phyloP scores from a whole-genome alignment of 2,797 vertebrate genomes.

The Syndactyla subalaris region DNA sequence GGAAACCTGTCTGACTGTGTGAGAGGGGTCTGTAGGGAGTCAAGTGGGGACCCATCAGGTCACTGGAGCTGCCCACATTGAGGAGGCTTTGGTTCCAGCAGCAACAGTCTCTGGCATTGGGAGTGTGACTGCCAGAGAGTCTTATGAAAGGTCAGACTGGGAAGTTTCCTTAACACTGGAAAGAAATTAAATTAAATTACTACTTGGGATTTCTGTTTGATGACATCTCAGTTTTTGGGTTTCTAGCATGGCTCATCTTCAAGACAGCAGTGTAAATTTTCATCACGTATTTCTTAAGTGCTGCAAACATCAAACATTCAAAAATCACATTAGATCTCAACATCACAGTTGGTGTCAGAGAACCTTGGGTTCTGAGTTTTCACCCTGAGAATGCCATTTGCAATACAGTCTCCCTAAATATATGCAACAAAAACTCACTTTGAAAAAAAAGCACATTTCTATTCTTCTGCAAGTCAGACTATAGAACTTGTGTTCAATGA shows the following conservation, averaged over 20 bases:
- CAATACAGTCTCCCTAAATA: background rate
- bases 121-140: background rate
- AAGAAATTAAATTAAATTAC: background rate
- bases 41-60: rapidly evolving
- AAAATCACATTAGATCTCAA: background rate
- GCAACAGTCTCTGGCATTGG: no score
- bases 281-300: background rate
- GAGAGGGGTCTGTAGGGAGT: background rate
- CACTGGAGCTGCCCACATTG: rapidly evolving
- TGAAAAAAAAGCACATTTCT: background rate
- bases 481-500: background rate
- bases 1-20: no score
- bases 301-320: background rate
- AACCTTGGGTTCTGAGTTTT: background rate
- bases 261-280: background rate
- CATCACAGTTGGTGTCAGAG: background rate
- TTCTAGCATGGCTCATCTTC: background rate
- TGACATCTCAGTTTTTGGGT: background rate
- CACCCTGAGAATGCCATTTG: background rate
- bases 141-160: rapidly evolving
- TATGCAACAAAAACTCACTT: background rate
- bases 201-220: background rate
- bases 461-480: background rate
- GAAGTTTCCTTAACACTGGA: background rate
- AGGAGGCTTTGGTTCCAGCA: rapidly evolving